phyloP scores from a whole-genome alignment of 2,113 vertebrate species.

The Plecturocebus donacophilus region DNA sequence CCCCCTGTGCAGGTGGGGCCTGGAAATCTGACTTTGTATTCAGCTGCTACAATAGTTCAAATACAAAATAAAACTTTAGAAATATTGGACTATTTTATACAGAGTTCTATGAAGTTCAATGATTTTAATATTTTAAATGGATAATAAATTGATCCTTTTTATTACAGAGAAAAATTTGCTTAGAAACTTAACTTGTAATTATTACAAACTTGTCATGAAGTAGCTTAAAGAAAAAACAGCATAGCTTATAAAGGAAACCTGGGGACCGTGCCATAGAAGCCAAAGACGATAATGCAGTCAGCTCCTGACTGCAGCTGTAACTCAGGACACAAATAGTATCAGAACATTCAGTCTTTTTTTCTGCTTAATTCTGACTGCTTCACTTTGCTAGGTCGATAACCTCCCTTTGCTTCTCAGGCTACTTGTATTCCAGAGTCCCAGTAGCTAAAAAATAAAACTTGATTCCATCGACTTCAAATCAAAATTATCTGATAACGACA shows the following conservation, averaged over 20 bases:
- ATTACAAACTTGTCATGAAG: not conserved
- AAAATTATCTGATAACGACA: not conserved
- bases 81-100: not conserved
- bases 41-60: not conserved
- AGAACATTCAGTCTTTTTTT: not conserved
- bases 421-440: not conserved
- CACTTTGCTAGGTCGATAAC: not conserved
- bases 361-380: not conserved
- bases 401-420: not conserved
- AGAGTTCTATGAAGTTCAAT: not conserved
- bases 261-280: not conserved
- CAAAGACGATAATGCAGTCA: not conserved
- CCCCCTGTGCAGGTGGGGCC: not conserved
- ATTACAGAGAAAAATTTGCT: not conserved
- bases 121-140: not conserved
- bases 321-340: not conserved
- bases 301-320: not conserved
- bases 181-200: not conserved
- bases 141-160: not conserved
- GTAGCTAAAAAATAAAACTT: not conserved
- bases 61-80: not conserved
- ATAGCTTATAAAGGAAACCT: not conserved
- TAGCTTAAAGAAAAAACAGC: not conserved
- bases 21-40: not conserved
- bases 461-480: not conserved